These are phyloP conservation scores for Crypturellus tataupa DNA, from an alignment of 2,797 vertebrate species.

Conservation along the genomic window DNA sequence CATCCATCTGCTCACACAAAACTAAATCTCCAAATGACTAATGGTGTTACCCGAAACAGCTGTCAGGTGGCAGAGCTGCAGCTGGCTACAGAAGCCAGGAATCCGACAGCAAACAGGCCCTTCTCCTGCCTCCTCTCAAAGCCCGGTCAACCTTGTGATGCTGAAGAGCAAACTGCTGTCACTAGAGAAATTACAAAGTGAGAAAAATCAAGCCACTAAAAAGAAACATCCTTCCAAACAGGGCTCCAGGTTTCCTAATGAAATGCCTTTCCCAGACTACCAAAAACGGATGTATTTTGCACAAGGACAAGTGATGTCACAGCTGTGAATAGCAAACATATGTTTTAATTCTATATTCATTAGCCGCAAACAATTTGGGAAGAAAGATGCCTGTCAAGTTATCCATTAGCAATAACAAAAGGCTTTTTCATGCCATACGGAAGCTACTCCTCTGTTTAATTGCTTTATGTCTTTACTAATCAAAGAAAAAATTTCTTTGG, in stretches of 20 bases:
- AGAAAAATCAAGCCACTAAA: background rate
- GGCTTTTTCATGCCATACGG: accelerated
- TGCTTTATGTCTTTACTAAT: background rate
- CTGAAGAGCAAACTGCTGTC: background rate
- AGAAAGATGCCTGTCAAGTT: background rate
- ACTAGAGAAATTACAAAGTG: background rate
- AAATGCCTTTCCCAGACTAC: background rate
- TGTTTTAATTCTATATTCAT: background rate
- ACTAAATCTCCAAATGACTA: background rate
- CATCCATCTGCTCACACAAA: background rate
- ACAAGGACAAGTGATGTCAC: background rate
- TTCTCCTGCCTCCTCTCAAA: background rate
- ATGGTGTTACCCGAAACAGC: background rate
- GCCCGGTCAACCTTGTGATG: background rate
- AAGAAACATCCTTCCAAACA: background rate
- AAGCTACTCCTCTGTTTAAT: background rate
- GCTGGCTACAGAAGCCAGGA: background rate
- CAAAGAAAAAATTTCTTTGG: background rate
- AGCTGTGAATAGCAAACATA: background rate
- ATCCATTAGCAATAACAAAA: background rate
- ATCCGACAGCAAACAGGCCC: background rate
- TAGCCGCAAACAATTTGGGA: background rate
- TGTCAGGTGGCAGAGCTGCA: background rate
- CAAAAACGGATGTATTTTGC: background rate
- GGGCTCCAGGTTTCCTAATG: background rate